Evolutionary conservation across 2,888 invertebrate genomes (phyloP), one percentile per base, ranked within the genome.

Genomic region (Hirudinaria manillensis): DNA sequence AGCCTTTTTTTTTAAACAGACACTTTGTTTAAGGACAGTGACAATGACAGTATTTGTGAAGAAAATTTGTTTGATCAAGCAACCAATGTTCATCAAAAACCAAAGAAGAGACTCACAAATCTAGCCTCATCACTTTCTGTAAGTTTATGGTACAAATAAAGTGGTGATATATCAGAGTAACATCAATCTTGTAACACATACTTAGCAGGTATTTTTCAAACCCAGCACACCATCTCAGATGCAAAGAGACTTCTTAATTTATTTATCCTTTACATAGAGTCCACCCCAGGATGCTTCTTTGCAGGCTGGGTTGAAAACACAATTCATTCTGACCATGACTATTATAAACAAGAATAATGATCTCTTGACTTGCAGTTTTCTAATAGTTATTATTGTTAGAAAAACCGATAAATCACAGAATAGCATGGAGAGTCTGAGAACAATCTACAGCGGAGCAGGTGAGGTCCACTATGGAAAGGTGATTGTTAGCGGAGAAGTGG

Each of bases 401-500:
- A 45, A 45, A 45, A 45, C 45, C 10, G 3, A 45, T 10, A 45
- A n/a, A 45, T 45, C 6, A 53, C 73, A 73, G 73, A 56, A 45
- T n/a, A 73, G 73, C 32, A 21, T 73, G 13, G 73, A 73, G 55
- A 73, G 73, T 65, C n/a, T 73, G 65, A 56, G 10, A 34, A 73
- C 34, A n/a, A 36, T 73, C n/a, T 73, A 73, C 65, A 73, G 73
- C 24, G 73, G 73, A 19, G 73, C 73, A 7, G 73, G 73, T 1
- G 73, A 73, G 27, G 73, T 73, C 10, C 73, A 73, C 24, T 73
- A 73, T 45, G 73, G 93, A 74, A 91, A 90, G 67, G 93, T 96
- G 72, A 89, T 91, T 2, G 93, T 96, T 19, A 89, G 90, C 67
- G 97, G 97, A 2, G 94, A 95, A 84, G 92, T 96, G 19, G 92